Conservation (phyloP, 2,113 vertebrate genomes). For the Cyanistes caeruleus region DNA sequence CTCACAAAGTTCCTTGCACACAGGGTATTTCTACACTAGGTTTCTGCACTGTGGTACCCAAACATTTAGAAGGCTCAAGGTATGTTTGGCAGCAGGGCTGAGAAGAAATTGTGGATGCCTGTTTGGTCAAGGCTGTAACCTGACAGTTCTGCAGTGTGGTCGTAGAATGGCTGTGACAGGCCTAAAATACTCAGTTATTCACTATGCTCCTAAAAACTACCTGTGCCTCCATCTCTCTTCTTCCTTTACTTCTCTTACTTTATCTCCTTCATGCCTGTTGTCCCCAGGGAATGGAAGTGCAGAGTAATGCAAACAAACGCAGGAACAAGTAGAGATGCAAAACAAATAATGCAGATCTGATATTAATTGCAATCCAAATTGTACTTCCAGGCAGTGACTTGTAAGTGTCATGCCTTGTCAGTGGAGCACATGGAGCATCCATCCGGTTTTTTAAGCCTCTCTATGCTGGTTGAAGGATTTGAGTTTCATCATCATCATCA, state of each 20-base stretch:
- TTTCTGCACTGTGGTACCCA: not conserved
- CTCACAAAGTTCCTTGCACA: not conserved
- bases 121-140: not conserved
- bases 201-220: not conserved
- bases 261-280: not conserved
- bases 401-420: not conserved
- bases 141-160: not conserved
- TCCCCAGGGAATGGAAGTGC: not conserved
- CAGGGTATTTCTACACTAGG: not conserved
- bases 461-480: not conserved
- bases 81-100: not conserved
- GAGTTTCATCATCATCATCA: not conserved
- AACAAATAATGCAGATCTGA: not conserved
- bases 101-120: not conserved
- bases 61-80: not conserved
- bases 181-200: not conserved
- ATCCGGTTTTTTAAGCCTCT: not conserved
- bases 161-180: not conserved
- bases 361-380: not conserved
- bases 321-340: fast-evolving
- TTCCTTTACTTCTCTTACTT: not conserved
- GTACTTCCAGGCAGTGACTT: not conserved
- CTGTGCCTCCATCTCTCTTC: not conserved
- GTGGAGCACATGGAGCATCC: not conserved
- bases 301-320: not conserved